Conservation (phyloP, 2,797 vertebrate species). For the Odontamblyopus lacepedii region DNA sequence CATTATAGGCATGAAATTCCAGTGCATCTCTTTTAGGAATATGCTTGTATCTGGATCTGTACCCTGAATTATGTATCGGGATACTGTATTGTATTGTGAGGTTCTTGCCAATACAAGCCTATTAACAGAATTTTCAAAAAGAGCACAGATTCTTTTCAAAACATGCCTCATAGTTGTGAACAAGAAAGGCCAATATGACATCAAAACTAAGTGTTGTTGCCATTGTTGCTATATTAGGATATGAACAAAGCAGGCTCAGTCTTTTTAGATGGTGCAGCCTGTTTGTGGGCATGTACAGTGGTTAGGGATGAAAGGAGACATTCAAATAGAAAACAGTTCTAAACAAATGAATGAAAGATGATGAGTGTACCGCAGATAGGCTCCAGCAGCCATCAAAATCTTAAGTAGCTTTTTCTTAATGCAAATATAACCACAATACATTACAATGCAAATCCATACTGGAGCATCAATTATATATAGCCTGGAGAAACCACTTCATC, state of each 20-base stretch:
- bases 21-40: too few species aligned
- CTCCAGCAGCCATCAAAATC: slow-evolving; percentile 38
- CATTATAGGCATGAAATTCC: too few species aligned
- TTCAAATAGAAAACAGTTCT: slow-evolving; percentile 52
- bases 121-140: too few species aligned
- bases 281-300: slow-evolving; percentile 45
- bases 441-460: slow-evolving; percentile 22
- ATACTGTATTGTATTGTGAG: too few species aligned
- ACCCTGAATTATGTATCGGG: too few species aligned
- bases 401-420: slow-evolving; percentile 46
- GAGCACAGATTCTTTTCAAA: too few species aligned
- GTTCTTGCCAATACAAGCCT: too few species aligned
- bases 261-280: slow-evolving; percentile 45
- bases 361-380: slow-evolving; percentile 31
- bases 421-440: slow-evolving; percentile 17
- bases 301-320: slow-evolving; percentile 47
- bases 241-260: slow-evolving; percentile 37
- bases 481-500: slow-evolving; percentile 26
- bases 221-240: slow-evolving; percentile 5
- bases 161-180: too few species aligned
- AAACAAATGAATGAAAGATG: slow-evolving; percentile 54
- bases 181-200: too few species aligned
- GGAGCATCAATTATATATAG: slow-evolving; percentile 39
- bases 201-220: not conserved
- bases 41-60: too few species aligned